A percentile compares a stretch with the other conserved stretches of the same genome.
These are phyloP conservation scores for Hestina assimilis DNA, from an alignment of 1,140 invertebrate genomes.

Conservation along the genomic window DNA sequence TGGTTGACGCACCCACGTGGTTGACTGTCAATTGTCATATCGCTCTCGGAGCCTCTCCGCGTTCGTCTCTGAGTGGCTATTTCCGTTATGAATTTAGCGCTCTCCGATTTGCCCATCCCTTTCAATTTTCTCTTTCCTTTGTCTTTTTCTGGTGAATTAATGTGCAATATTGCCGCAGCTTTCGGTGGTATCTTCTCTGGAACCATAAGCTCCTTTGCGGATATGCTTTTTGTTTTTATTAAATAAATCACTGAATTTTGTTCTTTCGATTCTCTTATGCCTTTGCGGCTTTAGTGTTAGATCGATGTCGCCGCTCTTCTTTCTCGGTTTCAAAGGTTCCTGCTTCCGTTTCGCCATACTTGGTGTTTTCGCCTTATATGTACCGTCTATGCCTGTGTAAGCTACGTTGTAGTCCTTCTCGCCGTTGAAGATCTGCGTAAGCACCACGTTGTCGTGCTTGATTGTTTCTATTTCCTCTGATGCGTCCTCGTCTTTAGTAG, in stretches of 20 bases:
- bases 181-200: slow-evolving; percentile 79
- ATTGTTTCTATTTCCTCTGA: slow-evolving; percentile 53
- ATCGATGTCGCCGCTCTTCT: slow-evolving; percentile 66
- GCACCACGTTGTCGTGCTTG: slow-evolving; percentile 61
- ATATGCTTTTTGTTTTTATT: slow-evolving; percentile 66
- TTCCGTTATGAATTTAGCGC: slow-evolving; percentile 53
- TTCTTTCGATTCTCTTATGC: slow-evolving; percentile 64
- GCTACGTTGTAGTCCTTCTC: slow-evolving; percentile 65
- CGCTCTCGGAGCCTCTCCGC: slow-evolving; percentile 63
- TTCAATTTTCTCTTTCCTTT: slow-evolving; percentile 59
- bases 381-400: slow-evolving; percentile 69
- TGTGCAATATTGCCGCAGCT: slow-evolving; percentile 79
- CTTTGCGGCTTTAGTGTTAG: slow-evolving; percentile 62
- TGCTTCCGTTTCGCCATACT: slow-evolving; percentile 65
- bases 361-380: slow-evolving; percentile 77
- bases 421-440: slow-evolving; percentile 66
- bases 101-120: slow-evolving; percentile 58
- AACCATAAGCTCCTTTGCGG: slow-evolving; percentile 56
- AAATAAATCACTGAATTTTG: slow-evolving; percentile 73
- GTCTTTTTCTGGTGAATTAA: slow-evolving; percentile 67
- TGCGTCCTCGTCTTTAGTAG: slow-evolving; percentile 60
- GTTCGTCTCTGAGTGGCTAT: slow-evolving; percentile 39
- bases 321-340: slow-evolving; percentile 50
- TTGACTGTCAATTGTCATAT: slow-evolving; percentile 43
- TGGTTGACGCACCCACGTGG: slow-evolving; percentile 61